These are phyloP conservation scores for Eristalinus aeneus DNA, from an alignment of 2,888 invertebrate genomes.

Conservation along the genomic window DNA sequence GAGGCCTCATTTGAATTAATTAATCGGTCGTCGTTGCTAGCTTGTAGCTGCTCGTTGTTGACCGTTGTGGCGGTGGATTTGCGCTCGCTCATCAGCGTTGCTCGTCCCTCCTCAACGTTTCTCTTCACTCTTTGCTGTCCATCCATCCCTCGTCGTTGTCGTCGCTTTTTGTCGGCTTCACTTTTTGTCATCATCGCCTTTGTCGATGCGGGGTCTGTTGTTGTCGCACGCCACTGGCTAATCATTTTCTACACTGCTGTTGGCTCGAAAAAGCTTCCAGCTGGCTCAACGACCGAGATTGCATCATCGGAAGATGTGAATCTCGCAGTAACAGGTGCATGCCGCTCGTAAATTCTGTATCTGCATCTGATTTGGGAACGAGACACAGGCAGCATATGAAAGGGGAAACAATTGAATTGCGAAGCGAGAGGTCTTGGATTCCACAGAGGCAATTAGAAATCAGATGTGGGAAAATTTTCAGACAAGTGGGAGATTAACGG, in stretches of 20 bases:
- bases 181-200: too few species aligned
- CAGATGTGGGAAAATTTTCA: not conserved
- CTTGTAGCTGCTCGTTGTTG: too few species aligned
- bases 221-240: too few species aligned
- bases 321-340: not conserved
- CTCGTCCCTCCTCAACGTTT: too few species aligned
- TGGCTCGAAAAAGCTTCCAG: not conserved
- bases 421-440: not conserved
- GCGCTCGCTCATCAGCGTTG: too few species aligned
- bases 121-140: too few species aligned
- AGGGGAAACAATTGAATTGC: slow-evolving; percentile 15
- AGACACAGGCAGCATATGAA: not conserved
- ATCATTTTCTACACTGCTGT: too few species aligned
- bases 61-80: too few species aligned
- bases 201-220: too few species aligned
- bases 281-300: not conserved
- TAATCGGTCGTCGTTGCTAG: slow-evolving; percentile 13
- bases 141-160: too few species aligned
- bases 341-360: slow-evolving; percentile 49
- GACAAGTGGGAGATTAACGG: not conserved
- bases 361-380: slow-evolving; percentile 20
- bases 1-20: slow-evolving; percentile 51
- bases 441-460: slow-evolving; percentile 7
- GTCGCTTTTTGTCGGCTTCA: too few species aligned
- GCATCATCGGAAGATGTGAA: slow-evolving; percentile 23